Evolutionary conservation across 2,797 vertebrate species (phyloP).

Genomic region (Sebastes steindachneri): DNA sequence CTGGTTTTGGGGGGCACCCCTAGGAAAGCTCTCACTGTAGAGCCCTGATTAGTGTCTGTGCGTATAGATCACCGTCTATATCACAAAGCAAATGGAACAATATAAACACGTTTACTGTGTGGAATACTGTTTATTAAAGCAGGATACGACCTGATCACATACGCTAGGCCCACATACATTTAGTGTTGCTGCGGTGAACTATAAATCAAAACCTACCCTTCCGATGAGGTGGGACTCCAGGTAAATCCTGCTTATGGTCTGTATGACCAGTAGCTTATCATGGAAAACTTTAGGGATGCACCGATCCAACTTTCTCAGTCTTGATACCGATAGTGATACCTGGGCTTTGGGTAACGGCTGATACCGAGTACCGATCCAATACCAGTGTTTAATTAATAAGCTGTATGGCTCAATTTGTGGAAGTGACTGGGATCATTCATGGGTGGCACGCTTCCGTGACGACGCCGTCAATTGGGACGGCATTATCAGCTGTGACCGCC

Average conservation of each 20-base stretch:
- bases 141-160: not conserved
- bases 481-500: fast-evolving
- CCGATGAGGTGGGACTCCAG: not conserved
- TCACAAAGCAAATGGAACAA: not conserved
- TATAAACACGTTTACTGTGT: not conserved
- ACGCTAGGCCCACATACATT: not conserved
- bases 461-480: too few species aligned
- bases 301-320: too few species aligned
- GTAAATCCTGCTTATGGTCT: not conserved
- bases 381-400: too few species aligned
- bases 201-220: not conserved
- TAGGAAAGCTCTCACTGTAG: not conserved
- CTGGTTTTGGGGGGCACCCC: not conserved
- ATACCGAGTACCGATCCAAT: too few species aligned
- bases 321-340: too few species aligned
- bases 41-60: not conserved
- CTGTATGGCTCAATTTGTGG: too few species aligned
- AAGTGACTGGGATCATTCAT: too few species aligned
- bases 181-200: not conserved
- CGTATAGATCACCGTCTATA: not conserved
- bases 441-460: too few species aligned
- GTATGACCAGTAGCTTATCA: not conserved
- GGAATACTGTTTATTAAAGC: not conserved
- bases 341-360: fast-evolving
- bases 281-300: too few species aligned